Conservation (phyloP, 2,888 invertebrate species). For the Smittia sp. region DNA sequence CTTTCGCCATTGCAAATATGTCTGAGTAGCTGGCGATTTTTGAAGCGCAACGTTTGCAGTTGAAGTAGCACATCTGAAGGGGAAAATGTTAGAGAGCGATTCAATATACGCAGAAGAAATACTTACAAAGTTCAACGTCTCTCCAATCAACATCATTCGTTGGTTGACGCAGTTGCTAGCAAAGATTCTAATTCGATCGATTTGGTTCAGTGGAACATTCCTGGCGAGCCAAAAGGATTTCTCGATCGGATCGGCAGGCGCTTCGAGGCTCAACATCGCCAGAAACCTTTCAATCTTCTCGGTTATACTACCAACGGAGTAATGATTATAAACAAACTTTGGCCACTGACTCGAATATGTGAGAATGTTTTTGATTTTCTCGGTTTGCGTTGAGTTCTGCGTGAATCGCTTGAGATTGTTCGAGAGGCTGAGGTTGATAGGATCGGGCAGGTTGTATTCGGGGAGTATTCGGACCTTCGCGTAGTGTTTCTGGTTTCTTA, state of each 20-base stretch:
- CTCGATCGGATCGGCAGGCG: conserved; percentile 64
- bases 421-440: conserved; percentile 48
- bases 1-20: conserved; percentile 74
- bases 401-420: conserved; percentile 55
- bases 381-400: conserved; percentile 49
- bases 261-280: conserved; percentile 49
- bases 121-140: conserved; percentile 48
- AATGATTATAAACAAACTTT: conserved; percentile 64
- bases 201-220: conserved; percentile 68
- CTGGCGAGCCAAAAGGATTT: conserved; percentile 80
- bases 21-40: conserved; percentile 64
- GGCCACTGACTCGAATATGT: conserved; percentile 64
- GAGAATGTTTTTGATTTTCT: conserved; percentile 51
- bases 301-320: conserved; percentile 56
- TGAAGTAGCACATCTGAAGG: conserved; percentile 56
- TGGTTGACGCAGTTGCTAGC: conserved; percentile 66
- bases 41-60: conserved; percentile 60
- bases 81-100: conserved; percentile 37
- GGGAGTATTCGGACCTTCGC: conserved; percentile 67
- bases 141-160: conserved; percentile 57
- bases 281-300: conserved; percentile 51
- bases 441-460: conserved; percentile 62
- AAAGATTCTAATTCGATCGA: conserved; percentile 62
- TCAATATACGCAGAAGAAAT: background rate
- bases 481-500: conserved; percentile 51